Evolutionary conservation across 2,113 vertebrate genomes (phyloP).

Genomic region (Clupea harengus): DNA sequence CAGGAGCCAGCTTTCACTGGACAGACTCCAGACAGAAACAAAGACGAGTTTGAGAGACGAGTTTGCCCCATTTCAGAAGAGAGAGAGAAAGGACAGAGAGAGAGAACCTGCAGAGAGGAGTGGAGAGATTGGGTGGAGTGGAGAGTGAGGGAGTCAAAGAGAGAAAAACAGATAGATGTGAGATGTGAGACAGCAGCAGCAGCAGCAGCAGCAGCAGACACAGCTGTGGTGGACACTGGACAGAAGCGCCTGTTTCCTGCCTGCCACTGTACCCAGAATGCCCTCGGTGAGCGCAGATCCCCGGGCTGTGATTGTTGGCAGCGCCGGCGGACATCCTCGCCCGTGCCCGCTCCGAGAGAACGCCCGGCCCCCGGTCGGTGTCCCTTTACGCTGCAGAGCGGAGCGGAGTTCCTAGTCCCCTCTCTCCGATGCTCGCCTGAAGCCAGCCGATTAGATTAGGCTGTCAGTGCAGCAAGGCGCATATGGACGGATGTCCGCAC

Average conservation of each 20-base stretch:
- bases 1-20: not conserved
- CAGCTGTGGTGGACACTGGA: not conserved
- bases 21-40: not conserved
- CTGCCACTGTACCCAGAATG: not conserved
- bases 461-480: not conserved
- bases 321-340: not conserved
- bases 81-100: not conserved
- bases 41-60: not conserved
- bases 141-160: not conserved
- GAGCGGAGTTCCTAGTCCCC: not conserved
- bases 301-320: conserved; percentile 9
- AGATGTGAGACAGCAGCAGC: not conserved
- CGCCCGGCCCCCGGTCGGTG: not conserved
- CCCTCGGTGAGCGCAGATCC: not conserved
- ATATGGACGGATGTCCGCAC: conserved; percentile 11
- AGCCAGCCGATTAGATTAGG: conserved; percentile 1
- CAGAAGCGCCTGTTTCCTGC: conserved; percentile 14
- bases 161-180: not conserved
- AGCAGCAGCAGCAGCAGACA: not conserved
- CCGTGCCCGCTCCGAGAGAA: not conserved
- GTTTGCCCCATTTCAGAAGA: not conserved
- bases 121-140: not conserved
- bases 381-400: not conserved
- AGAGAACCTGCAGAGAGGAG: not conserved
- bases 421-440: not conserved